Conservation (phyloP, 2,888 invertebrate species). For the Tethea ocularis region DNA sequence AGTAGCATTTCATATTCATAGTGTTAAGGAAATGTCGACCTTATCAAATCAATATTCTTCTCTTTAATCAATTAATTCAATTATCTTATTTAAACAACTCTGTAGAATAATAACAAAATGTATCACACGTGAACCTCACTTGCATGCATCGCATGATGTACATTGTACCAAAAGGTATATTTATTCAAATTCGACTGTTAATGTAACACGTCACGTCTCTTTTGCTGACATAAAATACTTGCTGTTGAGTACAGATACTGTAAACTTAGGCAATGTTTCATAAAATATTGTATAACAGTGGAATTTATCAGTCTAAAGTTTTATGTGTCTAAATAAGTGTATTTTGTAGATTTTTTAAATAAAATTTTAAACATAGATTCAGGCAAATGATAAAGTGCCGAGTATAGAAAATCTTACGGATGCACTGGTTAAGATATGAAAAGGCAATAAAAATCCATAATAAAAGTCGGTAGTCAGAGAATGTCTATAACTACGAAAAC, state of each 20-base stretch:
- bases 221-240: constrained; percentile 10
- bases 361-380: too few species aligned
- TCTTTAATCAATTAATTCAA: neutral
- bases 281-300: too few species aligned
- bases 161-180: constrained; percentile 26
- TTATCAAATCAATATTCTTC: neutral
- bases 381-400: too few species aligned
- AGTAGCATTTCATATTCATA: neutral
- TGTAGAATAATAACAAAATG: neutral
- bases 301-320: too few species aligned
- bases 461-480: neutral
- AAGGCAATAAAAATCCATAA: neutral
- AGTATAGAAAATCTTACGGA: neutral
- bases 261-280: constrained; percentile 25
- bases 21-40: neutral
- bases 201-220: constrained; percentile 42
- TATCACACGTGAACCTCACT: constrained; percentile 9
- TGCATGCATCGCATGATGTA: constrained; percentile 16
- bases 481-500: neutral
- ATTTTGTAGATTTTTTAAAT: too few species aligned
- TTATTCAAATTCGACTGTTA: constrained; percentile 49
- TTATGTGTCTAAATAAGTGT: too few species aligned
- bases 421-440: neutral
- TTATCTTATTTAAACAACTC: neutral
- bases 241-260: constrained; percentile 21